phyloP scores from a whole-genome alignment of 2,888 invertebrate species.

The Xylota sylvarum region DNA sequence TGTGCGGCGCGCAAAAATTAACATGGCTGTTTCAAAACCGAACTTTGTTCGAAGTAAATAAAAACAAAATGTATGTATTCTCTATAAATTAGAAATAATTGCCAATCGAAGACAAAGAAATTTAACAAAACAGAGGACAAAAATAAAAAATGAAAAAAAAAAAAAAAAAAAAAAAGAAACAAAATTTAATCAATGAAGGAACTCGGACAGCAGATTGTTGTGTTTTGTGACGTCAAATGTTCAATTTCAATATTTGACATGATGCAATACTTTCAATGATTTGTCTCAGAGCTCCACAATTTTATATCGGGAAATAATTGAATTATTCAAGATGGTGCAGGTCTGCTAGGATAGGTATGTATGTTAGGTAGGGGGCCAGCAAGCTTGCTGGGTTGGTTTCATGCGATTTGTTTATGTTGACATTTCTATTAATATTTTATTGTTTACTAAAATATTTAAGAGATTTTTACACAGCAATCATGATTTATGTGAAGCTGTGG shows the following conservation, averaged over 20 bases:
- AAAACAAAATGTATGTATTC: conserved; percentile 1
- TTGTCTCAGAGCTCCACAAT: conserved; percentile 38
- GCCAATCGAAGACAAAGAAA: conserved; percentile 51
- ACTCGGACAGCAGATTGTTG: background rate
- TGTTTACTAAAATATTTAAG: conserved; percentile 14
- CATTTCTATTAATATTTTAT: conserved; percentile 17
- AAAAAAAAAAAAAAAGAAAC: background rate
- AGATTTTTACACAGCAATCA: background rate
- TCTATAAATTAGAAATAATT: conserved; percentile 57
- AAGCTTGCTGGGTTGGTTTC: background rate
- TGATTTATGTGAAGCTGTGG: conserved; percentile 15
- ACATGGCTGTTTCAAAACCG: conserved; percentile 20
- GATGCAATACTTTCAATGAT: conserved; percentile 65
- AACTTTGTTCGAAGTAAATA: conserved; percentile 21
- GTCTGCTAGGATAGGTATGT: background rate
- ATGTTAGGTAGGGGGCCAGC: background rate
- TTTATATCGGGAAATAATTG: conserved; percentile 10
- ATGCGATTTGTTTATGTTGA: conserved; percentile 11
- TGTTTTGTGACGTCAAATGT: conserved; percentile 61
- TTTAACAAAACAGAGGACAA: conserved; percentile 30
- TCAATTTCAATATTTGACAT: conserved; percentile 52
- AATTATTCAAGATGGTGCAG: conserved; percentile 37
- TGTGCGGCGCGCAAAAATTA: conserved; percentile 48
- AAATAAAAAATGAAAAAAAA: background rate
- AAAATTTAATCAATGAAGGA: conserved; percentile 36